A percentile compares a stretch with the other conserved stretches of the same genome.
Evolutionary conservation across 2,113 vertebrate species (phyloP).

Genomic region (Origma solitaria): DNA sequence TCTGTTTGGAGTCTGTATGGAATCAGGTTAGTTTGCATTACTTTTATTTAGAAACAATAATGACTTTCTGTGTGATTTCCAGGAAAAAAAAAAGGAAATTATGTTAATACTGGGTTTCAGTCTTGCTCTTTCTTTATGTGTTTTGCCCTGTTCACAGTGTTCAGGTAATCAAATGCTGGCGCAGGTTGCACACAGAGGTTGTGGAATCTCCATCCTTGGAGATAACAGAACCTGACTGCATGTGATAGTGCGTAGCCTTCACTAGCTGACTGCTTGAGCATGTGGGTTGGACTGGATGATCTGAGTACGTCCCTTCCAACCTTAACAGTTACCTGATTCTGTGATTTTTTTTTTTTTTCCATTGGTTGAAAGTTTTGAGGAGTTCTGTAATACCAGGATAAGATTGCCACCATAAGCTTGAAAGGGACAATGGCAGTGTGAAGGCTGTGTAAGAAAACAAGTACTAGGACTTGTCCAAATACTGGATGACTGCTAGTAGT

Average conservation of each 20-base stretch:
- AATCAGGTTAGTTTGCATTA: constrained; percentile 77
- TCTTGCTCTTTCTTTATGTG: background rate
- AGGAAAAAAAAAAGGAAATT: background rate
- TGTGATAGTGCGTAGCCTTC: background rate
- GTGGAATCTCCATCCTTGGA: background rate
- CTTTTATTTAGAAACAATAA: background rate
- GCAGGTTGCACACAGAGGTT: background rate
- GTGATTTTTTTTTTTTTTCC: background rate
- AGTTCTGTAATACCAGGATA: background rate
- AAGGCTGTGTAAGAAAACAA: background rate
- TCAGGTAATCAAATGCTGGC: background rate
- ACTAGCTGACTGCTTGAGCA: background rate
- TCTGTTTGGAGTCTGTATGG: constrained; percentile 76
- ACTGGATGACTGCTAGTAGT: background rate
- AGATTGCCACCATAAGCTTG: background rate
- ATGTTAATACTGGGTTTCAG: background rate
- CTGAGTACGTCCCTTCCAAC: background rate
- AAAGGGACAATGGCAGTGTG: background rate
- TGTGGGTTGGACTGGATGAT: background rate
- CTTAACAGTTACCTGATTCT: background rate
- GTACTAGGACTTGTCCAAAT: background rate
- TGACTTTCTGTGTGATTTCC: background rate
- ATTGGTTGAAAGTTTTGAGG: background rate
- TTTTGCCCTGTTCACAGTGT: background rate
- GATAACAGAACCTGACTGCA: background rate